Conservation (phyloP, 2,888 invertebrate species). For the Agrochola litura region DNA sequence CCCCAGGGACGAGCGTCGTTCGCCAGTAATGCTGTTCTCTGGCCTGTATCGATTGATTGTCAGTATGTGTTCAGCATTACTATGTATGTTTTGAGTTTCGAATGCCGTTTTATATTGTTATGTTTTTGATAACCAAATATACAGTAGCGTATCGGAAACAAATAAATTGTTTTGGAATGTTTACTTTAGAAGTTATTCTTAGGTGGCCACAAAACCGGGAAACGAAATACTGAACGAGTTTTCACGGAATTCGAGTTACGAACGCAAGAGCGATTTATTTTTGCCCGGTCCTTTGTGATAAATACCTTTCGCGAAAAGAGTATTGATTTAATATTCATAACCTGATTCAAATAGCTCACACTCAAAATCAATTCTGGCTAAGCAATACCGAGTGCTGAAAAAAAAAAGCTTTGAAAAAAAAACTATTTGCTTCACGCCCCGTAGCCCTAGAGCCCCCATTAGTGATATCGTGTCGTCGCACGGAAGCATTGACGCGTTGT, state of each 20-base stretch:
- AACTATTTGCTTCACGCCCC: background rate
- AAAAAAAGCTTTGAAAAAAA: background rate
- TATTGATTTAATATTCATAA: no score
- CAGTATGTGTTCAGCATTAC: constrained; percentile 27
- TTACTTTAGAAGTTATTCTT: background rate
- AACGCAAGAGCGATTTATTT: background rate
- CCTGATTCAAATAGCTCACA: background rate
- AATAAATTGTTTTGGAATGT: background rate
- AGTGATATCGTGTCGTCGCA: constrained; percentile 13
- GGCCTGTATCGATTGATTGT: constrained; percentile 48
- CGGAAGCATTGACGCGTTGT: constrained; percentile 39
- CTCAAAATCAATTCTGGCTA: background rate
- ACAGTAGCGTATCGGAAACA: background rate
- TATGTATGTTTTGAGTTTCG: constrained; percentile 24
- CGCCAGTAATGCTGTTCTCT: constrained; percentile 15
- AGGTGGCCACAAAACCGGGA: background rate
- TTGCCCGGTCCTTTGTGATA: background rate
- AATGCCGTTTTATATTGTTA: constrained; percentile 17
- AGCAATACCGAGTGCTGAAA: no score
- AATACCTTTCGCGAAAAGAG: no score
- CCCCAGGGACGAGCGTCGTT: constrained; percentile 51
- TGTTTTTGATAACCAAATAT: constrained; percentile 1
- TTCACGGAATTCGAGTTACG: background rate
- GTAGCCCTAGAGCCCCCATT: constrained; percentile 16
- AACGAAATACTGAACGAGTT: background rate